phyloP scores from a whole-genome alignment of 2,888 invertebrate genomes.

The Conops quadrifasciatus region DNA sequence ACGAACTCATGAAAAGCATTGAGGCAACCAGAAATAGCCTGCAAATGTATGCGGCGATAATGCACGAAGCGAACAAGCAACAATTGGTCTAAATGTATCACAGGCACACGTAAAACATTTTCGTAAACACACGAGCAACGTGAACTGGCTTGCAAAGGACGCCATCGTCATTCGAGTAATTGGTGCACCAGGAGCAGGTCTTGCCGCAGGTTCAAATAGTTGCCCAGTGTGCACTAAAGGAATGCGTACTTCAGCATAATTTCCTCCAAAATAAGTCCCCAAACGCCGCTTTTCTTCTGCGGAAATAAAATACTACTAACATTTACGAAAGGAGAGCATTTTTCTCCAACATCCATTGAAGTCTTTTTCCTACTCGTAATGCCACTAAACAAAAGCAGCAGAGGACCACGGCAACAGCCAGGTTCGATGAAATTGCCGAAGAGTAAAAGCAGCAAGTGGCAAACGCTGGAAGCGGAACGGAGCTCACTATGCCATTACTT shows the following conservation, averaged over 20 bases:
- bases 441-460: constrained; percentile 1
- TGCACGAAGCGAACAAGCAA: constrained; percentile 6
- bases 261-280: too few species aligned
- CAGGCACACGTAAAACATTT: constrained; percentile 21
- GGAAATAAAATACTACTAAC: neutral
- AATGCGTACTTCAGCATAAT: too few species aligned
- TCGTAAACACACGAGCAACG: neutral
- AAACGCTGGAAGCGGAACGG: neutral
- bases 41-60: too few species aligned
- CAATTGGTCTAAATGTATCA: neutral
- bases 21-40: too few species aligned
- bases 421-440: constrained; percentile 18
- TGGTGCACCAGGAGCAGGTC: too few species aligned
- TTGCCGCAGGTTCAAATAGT: too few species aligned
- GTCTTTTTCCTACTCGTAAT: constrained; percentile 21
- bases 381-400: neutral
- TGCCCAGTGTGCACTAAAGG: too few species aligned
- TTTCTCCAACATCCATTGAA: neutral
- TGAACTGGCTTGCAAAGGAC: neutral
- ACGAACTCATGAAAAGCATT: neutral
- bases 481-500: constrained; percentile 17
- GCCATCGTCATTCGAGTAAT: neutral
- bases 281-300: too few species aligned
- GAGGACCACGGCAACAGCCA: constrained; percentile 9
- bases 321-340: neutral